phyloP scores from a whole-genome alignment of 2,888 invertebrate genomes.

The Magallana nippona region DNA sequence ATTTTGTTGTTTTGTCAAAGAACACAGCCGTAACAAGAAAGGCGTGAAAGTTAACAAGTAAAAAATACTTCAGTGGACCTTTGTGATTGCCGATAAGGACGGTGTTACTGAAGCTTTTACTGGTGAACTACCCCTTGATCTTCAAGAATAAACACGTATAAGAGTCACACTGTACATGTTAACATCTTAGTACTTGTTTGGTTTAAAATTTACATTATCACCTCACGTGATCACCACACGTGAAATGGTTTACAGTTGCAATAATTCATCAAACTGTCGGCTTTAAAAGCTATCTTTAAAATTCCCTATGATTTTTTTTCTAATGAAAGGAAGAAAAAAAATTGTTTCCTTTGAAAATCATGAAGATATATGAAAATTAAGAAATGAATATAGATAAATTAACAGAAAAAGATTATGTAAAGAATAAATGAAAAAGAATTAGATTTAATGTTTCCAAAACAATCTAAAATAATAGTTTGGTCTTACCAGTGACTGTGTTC shows the following conservation, averaged over 20 bases:
- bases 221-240: too few relatives aligned
- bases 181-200: too few relatives aligned
- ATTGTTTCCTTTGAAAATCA: too few relatives aligned
- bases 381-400: too few relatives aligned
- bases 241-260: too few relatives aligned
- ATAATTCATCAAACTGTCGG: too few relatives aligned
- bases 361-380: too few relatives aligned
- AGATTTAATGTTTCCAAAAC: not conserved
- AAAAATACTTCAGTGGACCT: not conserved
- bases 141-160: not conserved
- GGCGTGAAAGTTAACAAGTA: not conserved
- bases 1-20: not conserved
- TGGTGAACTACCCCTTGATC: not conserved
- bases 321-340: too few relatives aligned
- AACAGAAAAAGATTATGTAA: too few relatives aligned
- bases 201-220: too few relatives aligned
- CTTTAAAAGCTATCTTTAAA: too few relatives aligned
- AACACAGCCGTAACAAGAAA: not conserved
- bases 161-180: not conserved
- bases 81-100: constrained; percentile 1
- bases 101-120: not conserved
- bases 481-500: not conserved
- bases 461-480: not conserved
- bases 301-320: too few relatives aligned
- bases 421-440: not conserved